These are phyloP conservation scores for Hydra vulgaris DNA, from an alignment of 30 jellyfish, hydroid and myxozoan genomes.

Conservation along the genomic window DNA sequence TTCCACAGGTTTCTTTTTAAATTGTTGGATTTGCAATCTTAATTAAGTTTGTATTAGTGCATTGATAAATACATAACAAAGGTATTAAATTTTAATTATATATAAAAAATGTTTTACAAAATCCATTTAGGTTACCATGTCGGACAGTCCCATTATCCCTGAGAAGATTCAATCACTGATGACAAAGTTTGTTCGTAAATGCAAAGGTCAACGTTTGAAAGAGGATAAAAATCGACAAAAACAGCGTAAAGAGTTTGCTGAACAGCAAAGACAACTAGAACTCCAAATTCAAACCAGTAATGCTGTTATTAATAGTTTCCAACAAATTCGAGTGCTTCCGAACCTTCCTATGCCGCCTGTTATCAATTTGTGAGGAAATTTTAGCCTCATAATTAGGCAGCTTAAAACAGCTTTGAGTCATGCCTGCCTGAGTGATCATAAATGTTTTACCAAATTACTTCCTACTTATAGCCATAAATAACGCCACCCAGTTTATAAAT, in stretches of 20 bases:
- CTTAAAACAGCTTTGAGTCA: no score
- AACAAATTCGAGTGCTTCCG: constrained; percentile 52
- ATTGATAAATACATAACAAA: no score
- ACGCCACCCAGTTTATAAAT: no score
- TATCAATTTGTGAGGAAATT: neutral
- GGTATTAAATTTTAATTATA: no score
- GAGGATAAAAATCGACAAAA: constrained; percentile 10
- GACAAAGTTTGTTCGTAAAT: constrained; percentile 75
- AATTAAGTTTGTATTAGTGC: no score
- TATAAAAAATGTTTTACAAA: no score
- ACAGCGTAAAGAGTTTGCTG: constrained; percentile 15
- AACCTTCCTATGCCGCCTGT: constrained; percentile 75
- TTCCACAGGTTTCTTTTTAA: constrained; percentile 60
- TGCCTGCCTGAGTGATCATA: no score
- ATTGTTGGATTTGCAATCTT: neutral
- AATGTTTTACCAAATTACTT: no score
- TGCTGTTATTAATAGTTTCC: constrained; percentile 10
- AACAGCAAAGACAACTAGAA: constrained; percentile 23
- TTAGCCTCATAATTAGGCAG: neutral
- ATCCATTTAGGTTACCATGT: constrained; percentile 89
- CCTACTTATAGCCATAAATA: no score
- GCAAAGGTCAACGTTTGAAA: constrained; percentile 74
- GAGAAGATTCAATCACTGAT: constrained; percentile 71
- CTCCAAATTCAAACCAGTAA: neutral
- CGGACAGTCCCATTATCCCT: constrained; percentile 79